Evolutionary conservation across 2,797 vertebrate genomes (phyloP).

Genomic region (Epinephelus malabaricus): DNA sequence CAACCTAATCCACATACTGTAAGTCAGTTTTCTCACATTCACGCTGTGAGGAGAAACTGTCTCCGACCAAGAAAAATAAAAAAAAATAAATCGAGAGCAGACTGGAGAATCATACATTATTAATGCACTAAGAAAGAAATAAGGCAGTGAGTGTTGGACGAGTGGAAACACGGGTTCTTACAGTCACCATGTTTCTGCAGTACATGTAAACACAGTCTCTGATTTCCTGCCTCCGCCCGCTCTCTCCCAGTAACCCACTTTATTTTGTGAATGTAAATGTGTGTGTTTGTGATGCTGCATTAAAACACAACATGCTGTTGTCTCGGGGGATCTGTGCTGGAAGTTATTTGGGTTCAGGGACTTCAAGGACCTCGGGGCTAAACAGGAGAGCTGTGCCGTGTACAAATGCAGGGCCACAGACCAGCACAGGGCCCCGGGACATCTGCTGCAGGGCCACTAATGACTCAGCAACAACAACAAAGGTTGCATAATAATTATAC

Average conservation of each 20-base stretch:
- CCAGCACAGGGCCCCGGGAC: background rate
- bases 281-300: background rate
- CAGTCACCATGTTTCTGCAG: background rate
- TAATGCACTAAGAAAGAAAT: background rate
- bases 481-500: background rate
- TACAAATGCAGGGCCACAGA: background rate
- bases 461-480: slow-evolving; percentile 1
- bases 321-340: background rate
- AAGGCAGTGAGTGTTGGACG: background rate
- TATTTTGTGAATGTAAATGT: slow-evolving; percentile 14
- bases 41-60: background rate
- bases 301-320: background rate
- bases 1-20: background rate
- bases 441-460: background rate
- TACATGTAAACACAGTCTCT: background rate
- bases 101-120: slow-evolving; percentile 8
- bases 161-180: background rate
- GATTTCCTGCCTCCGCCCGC: background rate
- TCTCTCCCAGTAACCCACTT: slow-evolving; percentile 20
- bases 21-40: background rate
- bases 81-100: background rate
- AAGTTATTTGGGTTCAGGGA: background rate
- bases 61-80: background rate
- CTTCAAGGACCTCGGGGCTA: background rate
- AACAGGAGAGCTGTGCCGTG: background rate